Conservation (phyloP, 2,113 vertebrate species). For the Gopherus flavomarginatus region DNA sequence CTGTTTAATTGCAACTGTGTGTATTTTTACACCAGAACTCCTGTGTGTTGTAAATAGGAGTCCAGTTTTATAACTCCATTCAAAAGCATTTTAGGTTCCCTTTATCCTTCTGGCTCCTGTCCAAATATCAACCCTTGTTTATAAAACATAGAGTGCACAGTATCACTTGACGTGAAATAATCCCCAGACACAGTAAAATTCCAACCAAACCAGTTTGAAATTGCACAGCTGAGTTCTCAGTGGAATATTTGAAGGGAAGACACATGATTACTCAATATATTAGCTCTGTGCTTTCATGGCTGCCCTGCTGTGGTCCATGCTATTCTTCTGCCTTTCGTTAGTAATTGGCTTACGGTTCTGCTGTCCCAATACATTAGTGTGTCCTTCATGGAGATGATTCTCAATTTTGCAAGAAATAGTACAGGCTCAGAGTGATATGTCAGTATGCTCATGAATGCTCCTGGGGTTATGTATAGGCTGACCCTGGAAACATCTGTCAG, state of each 20-base stretch:
- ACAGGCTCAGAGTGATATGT: neutral
- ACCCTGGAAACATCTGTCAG: neutral
- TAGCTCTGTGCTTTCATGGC: neutral
- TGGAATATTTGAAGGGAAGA: neutral
- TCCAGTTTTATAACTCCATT: neutral
- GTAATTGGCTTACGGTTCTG: neutral
- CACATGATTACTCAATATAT: neutral
- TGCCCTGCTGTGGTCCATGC: neutral
- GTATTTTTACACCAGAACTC: neutral
- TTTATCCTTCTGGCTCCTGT: neutral
- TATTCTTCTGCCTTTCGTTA: neutral
- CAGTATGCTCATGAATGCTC: neutral
- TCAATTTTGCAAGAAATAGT: neutral
- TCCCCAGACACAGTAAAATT: neutral
- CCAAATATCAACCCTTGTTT: neutral
- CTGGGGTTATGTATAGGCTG: neutral
- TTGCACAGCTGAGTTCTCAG: neutral
- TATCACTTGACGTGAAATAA: neutral
- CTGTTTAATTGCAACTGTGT: neutral
- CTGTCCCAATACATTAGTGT: neutral
- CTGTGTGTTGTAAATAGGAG: neutral
- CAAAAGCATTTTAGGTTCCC: neutral
- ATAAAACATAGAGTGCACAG: neutral
- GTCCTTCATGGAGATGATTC: neutral
- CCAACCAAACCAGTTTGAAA: neutral